Evolutionary conservation across 1,140 invertebrate species (phyloP).

Genomic region (Pentalonia nigronervosa): DNA sequence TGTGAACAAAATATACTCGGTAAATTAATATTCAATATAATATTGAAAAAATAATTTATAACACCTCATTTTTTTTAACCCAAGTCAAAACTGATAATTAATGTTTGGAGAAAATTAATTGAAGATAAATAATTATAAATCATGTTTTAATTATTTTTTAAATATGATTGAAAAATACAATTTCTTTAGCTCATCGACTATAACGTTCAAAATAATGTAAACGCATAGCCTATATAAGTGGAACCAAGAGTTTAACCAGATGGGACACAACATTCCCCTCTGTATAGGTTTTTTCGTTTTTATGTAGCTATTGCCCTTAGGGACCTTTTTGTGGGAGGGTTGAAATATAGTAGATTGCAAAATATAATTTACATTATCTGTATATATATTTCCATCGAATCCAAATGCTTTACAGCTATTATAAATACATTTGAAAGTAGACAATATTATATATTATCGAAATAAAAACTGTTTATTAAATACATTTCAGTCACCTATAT

Average conservation of each 20-base stretch:
- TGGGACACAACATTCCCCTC: not conserved
- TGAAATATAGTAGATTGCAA: slow-evolving; percentile 33
- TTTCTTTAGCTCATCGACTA: not conserved
- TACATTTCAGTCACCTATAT: not conserved
- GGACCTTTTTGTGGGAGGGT: slow-evolving; percentile 3
- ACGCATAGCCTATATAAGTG: not conserved
- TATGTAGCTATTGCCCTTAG: not conserved
- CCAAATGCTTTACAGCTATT: not conserved
- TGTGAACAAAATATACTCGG: not conserved
- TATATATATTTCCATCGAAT: not conserved
- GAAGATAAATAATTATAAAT: not conserved
- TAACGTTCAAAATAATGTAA: not conserved
- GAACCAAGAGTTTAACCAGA: slow-evolving; percentile 42
- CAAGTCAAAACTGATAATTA: not conserved
- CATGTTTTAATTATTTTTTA: not conserved
- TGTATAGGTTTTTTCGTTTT: slow-evolving; percentile 24
- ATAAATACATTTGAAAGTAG: not conserved
- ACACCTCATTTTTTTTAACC: not conserved
- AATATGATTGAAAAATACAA: not conserved
- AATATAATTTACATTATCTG: slow-evolving; percentile 12
- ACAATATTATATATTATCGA: not conserved
- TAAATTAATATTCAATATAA: slow-evolving; percentile 7
- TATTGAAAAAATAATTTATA: not conserved
- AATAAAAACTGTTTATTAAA: not conserved
- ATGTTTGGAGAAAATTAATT: not conserved